phyloP scores from a whole-genome alignment of 1,140 invertebrate species.

The Dendroctonus ponderosae region DNA sequence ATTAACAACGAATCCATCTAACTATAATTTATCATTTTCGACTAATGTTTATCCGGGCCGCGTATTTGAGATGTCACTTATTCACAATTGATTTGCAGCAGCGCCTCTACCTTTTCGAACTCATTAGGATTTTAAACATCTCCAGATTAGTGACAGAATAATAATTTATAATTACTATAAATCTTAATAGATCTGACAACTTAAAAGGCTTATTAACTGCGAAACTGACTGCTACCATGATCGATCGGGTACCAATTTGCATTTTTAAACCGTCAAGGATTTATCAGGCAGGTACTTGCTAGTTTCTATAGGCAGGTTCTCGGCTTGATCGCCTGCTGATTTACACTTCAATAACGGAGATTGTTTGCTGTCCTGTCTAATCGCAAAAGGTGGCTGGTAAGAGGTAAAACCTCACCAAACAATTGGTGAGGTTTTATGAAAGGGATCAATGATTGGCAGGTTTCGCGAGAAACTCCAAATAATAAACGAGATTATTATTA shows the following conservation, averaged over 20 bases:
- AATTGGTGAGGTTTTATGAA: no score
- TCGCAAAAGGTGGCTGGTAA: no score
- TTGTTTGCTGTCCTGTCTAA: no score
- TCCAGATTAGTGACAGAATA: slow-evolving; percentile 21
- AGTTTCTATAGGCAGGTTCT: slow-evolving; percentile 1
- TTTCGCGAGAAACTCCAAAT: no score
- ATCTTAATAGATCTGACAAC: slow-evolving; percentile 25
- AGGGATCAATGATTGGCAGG: no score
- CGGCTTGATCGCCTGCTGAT: slow-evolving; percentile 2
- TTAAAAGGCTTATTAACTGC: slow-evolving; percentile 29
- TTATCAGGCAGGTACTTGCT: neutral
- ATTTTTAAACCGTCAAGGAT: slow-evolving; percentile 13
- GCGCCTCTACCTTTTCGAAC: neutral
- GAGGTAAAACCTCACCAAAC: no score
- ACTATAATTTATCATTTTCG: slow-evolving; percentile 5
- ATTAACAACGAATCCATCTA: no score
- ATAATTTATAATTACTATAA: slow-evolving; percentile 29
- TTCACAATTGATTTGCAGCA: slow-evolving; percentile 17
- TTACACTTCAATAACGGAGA: neutral
- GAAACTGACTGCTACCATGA: slow-evolving; percentile 25
- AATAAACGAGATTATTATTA: no score
- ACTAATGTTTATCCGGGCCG: slow-evolving; percentile 5
- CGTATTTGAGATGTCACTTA: slow-evolving; percentile 1
- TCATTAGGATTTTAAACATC: slow-evolving; percentile 11
- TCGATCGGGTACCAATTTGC: slow-evolving; percentile 22